These are phyloP conservation scores for Psylliodes chrysocephalus DNA, from an alignment of 2,888 invertebrate species.

Conservation along the genomic window DNA sequence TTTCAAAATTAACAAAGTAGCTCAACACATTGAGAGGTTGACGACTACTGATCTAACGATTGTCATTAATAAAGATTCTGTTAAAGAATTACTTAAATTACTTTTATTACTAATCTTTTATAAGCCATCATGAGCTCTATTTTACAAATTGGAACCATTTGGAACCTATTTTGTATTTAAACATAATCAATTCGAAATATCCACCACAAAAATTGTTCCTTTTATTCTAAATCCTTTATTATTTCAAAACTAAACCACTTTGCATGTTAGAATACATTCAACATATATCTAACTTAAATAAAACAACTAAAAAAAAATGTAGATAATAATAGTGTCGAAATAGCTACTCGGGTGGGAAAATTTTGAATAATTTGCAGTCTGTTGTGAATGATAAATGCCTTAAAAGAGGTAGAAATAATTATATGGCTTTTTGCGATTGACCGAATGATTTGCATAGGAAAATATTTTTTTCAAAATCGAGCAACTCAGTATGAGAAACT, in stretches of 20 bases:
- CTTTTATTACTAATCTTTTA: too few species aligned
- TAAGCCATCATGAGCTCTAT: too few species aligned
- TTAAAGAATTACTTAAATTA: too few species aligned
- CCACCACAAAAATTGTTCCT: background rate
- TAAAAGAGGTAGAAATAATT: slow-evolving; percentile 33
- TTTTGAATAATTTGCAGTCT: slow-evolving; percentile 27
- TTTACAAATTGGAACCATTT: too few species aligned
- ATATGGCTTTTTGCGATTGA: slow-evolving; percentile 27
- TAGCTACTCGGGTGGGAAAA: slow-evolving; percentile 28
- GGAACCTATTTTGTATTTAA: background rate
- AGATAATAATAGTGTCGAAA: slow-evolving; percentile 31
- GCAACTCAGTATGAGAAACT: background rate
- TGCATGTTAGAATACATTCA: slow-evolving; percentile 34
- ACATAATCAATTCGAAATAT: too few species aligned
- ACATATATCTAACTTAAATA: slow-evolving; percentile 11
- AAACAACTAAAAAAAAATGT: slow-evolving; percentile 16
- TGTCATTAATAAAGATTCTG: too few species aligned
- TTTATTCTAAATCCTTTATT: background rate
- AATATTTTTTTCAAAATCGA: background rate
- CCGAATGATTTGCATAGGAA: slow-evolving; percentile 32
- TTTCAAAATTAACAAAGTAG: too few species aligned
- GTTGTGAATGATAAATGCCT: slow-evolving; percentile 34
- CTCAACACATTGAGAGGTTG: too few species aligned
- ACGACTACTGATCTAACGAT: too few species aligned
- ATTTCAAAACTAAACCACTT: slow-evolving; percentile 5